A percentile compares a stretch with the other conserved stretches of the same genome.
These are phyloP conservation scores for Zosterops lateralis DNA, from an alignment of 2,113 vertebrate genomes.

Conservation along the genomic window DNA sequence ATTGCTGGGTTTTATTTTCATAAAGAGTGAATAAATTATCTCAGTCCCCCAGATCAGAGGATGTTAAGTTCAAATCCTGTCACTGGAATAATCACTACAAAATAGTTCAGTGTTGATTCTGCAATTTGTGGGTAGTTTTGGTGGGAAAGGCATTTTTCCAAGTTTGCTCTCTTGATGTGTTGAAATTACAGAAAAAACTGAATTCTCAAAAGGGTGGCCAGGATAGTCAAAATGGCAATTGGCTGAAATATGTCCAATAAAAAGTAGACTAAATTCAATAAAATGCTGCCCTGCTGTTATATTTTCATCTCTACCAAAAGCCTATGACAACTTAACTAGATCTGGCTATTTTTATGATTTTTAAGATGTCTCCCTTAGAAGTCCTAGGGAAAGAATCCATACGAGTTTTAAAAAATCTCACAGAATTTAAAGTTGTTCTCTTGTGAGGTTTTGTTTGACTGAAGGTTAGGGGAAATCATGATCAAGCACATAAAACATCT, in stretches of 20 bases:
- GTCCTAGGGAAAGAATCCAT: neutral
- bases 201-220: constrained; percentile 54
- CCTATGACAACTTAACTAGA: constrained; percentile 13
- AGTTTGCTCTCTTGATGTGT: constrained; percentile 49
- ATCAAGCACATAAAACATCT: neutral
- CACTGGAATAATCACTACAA: constrained; percentile 49
- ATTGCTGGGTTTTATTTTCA: constrained; percentile 53
- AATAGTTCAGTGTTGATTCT: constrained; percentile 72
- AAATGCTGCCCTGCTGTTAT: constrained; percentile 16
- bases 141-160: constrained; percentile 65
- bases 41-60: constrained; percentile 49
- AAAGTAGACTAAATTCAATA: constrained; percentile 35
- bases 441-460: neutral
- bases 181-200: constrained; percentile 62
- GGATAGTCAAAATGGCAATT: constrained; percentile 41
- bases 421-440: neutral
- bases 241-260: constrained; percentile 32
- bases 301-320: constrained; percentile 10
- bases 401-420: neutral
- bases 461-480: neutral
- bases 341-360: neutral
- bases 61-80: constrained; percentile 62
- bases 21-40: constrained; percentile 66
- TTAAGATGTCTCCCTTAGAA: neutral
- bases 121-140: constrained; percentile 72